phyloP scores from a whole-genome alignment of 2,113 vertebrate species.

The Gobiocypris rarus region DNA sequence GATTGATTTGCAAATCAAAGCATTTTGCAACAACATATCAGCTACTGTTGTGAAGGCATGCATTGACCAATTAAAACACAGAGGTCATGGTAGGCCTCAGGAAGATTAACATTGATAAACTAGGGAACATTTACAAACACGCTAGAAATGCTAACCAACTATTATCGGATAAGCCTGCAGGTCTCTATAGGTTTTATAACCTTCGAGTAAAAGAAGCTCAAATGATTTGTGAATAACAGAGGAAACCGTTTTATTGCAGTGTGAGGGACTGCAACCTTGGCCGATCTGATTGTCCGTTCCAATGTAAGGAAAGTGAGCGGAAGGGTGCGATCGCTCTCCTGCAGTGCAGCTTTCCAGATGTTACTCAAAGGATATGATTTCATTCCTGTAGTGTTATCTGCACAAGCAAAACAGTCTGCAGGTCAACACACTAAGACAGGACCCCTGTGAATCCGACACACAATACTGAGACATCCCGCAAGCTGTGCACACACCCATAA shows the following conservation, averaged over 20 bases:
- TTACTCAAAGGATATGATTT: conserved; percentile 73
- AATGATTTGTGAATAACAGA: conserved; percentile 12
- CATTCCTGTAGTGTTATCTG: conserved; percentile 59
- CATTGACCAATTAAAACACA: conserved; percentile 30
- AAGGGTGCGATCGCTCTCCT: conserved; percentile 69
- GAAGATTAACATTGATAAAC: neutral
- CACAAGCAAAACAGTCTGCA: conserved; percentile 58
- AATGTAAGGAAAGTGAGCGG: conserved; percentile 62
- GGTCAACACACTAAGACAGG: conserved; percentile 59
- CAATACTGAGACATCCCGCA: conserved; percentile 44
- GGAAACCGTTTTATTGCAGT: conserved; percentile 37
- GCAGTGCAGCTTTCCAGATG: conserved; percentile 77
- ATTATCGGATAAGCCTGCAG: neutral
- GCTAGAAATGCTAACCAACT: neutral
- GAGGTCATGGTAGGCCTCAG: neutral
- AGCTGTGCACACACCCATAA: conserved; percentile 36
- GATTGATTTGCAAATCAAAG: conserved; percentile 26
- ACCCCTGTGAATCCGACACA: conserved; percentile 45
- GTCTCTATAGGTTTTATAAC: neutral
- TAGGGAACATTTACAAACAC: neutral
- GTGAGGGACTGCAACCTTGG: conserved; percentile 44
- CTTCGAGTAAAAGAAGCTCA: neutral
- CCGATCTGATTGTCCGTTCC: conserved; percentile 52
- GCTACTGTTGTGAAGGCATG: neutral
- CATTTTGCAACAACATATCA: conserved; percentile 16